Base-by-base conservation (phyloP, 2,113 vertebrate species). In the Rhinolophus ferrumequinum region DNA sequence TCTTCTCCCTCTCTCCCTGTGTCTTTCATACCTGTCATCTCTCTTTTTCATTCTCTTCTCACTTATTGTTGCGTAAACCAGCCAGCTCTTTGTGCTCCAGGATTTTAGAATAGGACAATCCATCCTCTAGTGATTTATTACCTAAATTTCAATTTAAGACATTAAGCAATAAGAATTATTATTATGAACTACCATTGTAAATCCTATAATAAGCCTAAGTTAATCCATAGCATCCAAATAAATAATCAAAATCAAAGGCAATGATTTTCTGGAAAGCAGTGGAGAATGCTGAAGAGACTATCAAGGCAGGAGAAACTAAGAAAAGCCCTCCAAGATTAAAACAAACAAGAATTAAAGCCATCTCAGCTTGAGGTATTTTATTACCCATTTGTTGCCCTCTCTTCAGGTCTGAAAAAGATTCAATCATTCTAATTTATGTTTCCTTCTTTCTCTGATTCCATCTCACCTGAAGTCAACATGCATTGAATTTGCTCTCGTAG, bases 171-270 rank as follows among this genome's bases (percentile, higher is more conserved):
- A 79, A 82, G 41, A 76, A 90, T 52, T 50, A 54, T 77, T 87
- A 56, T 22, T 50, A 30, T 66, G 1, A n/a, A n/a, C 6, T 35
- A 41, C 47, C 8, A 33, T 1, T 47, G 4, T 73, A 73, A 83
- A 35, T 83, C 5, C 5, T 12, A 66, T 80, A 33, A 56, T 75
- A 69, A n/a, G 0, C 30, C 35, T 79, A 73, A 91, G 67, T 87
- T 91, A 80, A 81, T 67, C 33, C 13, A 77, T 41, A 73, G 8
- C 22, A 80, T 50, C 47, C 75, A 84, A 84, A 75, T 67, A 81
- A 81, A 47, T 87, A 73, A 88, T 56, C 30, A 93, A 82, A 90
- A 62, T 83, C 72, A 90, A 89, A 93, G 24, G 38, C 24, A 95
- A 33, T 3, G 2, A 54, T 38, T 93, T 92, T 91, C n/a, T 94